Base-by-base conservation (phyloP, 1,140 invertebrate species). In the Euglossa dilemma region DNA sequence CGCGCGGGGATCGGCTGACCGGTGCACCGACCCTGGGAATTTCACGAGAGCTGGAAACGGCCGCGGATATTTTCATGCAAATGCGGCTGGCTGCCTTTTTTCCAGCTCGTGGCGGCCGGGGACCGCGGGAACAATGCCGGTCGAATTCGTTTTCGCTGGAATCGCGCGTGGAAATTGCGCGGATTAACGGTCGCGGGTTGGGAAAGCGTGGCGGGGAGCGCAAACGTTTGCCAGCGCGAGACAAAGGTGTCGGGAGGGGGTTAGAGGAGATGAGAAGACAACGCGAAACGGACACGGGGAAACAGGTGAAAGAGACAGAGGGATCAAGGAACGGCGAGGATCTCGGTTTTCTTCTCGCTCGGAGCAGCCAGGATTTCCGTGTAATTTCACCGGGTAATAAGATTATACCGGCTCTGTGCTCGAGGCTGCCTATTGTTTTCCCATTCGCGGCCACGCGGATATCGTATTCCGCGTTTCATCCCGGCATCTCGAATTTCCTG, bases 1-100 rank as follows among this genome's bases (percentile, higher is more conserved):
- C 14, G 4, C 36, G 4, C 36, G 4, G 14, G 67, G 45, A 71
- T 71, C 57, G 67, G 56, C 16, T 28, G 6, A 45, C 7, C 25
- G 56, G 36, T 79, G 57, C 50, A 66, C 25, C 67, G 67, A 25
- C 47, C 45, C 16, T 20, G 45, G 57, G 66, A 79, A 87, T 80
- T 63, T 52, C 63, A 16, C 78, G 75, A 57, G n/a, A 61, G 45
- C 23, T 77, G 47, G 72, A 16, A 28, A 63, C 25, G 71, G 59
- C 28, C 77, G 43, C 73, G 57, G 76, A 87, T 87, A 87, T 87
- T 87, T 87, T 87, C 86, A 87, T 87, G 86, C 86, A 87, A 87
- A 87, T 87, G 72, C 66, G 73, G 25, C 76, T 80, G 56, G 52
- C 59, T n/a, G 36, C 36, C 50, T 80, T 80, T 73, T 80, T 73